Evolutionary conservation across 2,888 invertebrate genomes (phyloP).

Genomic region (Steinernema hermaphroditum): DNA sequence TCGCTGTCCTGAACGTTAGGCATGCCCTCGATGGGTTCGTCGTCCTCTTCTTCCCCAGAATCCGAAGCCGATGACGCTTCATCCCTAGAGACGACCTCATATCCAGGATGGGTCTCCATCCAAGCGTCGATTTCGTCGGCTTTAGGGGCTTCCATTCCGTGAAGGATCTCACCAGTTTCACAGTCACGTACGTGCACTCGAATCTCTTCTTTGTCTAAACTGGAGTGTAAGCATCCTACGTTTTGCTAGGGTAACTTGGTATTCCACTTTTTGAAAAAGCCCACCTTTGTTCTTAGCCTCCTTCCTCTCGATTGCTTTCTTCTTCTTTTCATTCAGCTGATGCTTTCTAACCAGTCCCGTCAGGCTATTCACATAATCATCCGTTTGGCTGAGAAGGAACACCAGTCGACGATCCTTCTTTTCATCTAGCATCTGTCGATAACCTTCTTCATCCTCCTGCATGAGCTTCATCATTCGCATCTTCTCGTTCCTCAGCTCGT

Average conservation of each 20-base stretch:
- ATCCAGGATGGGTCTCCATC: conserved; percentile 88
- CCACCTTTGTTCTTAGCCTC: not conserved
- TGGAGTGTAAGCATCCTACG: too few relatives aligned
- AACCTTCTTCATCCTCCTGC: conserved; percentile 99
- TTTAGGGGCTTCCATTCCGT: conserved; percentile 77
- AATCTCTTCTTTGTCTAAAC: conserved; percentile 71
- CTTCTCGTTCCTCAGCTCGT: conserved; percentile 96
- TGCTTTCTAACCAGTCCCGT: conserved; percentile 93
- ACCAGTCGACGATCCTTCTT: conserved; percentile 99
- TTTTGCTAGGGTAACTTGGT: too few relatives aligned
- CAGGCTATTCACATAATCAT: conserved; percentile 94
- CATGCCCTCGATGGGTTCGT: not conserved
- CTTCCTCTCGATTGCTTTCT: conserved; percentile 36
- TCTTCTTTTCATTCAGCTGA: conserved; percentile 58
- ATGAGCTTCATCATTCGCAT: conserved; percentile 97
- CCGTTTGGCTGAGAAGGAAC: conserved; percentile 93
- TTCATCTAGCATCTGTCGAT: conserved; percentile 97
- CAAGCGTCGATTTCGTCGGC: conserved; percentile 83
- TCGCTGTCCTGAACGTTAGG: conserved; percentile 40
- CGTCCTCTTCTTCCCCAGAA: not conserved
- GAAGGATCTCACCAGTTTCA: conserved; percentile 75
- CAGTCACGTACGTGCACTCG: conserved; percentile 87
- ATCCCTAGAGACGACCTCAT: conserved; percentile 50
- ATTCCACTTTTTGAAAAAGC: too few relatives aligned
- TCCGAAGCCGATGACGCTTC: conserved; percentile 56